These are phyloP conservation scores for Eupleurogrammus muticus DNA, from an alignment of 2,797 vertebrate genomes.

Conservation along the genomic window DNA sequence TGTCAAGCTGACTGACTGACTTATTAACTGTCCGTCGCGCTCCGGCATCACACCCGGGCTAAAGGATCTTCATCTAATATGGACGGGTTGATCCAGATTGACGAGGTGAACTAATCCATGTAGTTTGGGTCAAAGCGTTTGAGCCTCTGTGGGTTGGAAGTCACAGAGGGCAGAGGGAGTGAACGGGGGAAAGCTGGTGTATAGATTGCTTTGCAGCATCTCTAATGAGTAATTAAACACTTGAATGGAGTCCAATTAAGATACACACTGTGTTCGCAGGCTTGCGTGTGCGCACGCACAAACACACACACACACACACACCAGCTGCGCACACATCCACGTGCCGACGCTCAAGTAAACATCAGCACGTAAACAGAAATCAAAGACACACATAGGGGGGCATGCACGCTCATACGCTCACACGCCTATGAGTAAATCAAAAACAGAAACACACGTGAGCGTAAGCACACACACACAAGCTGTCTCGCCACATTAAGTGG, in stretches of 20 bases:
- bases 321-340: conserved; percentile 13
- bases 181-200: conserved; percentile 52
- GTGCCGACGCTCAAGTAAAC: conserved; percentile 40
- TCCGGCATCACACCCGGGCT: conserved; percentile 35
- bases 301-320: conserved; percentile 20
- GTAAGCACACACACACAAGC: conserved; percentile 16
- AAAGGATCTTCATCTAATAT: conserved; percentile 62
- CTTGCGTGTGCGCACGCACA: conserved; percentile 25
- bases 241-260: conserved; percentile 81
- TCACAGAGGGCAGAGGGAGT: conserved; percentile 51
- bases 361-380: conserved; percentile 56
- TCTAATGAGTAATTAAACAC: conserved; percentile 82
- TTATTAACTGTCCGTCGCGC: conserved; percentile 56
- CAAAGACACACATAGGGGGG: conserved; percentile 41
- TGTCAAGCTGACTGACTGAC: conserved; percentile 54
- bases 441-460: conserved; percentile 18
- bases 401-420: conserved; percentile 22
- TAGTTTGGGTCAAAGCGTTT: conserved; percentile 74
- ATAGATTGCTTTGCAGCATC: conserved; percentile 77
- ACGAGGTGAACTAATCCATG: conserved; percentile 80
- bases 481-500: conserved; percentile 55
- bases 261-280: conserved; percentile 56
- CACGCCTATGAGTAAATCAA: conserved; percentile 23
- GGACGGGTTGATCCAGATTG: conserved; percentile 77
- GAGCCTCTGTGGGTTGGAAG: conserved; percentile 62